Evolutionary conservation across 2,888 invertebrate species (phyloP).

Genomic region (Gymnoscelis rufifasciata): DNA sequence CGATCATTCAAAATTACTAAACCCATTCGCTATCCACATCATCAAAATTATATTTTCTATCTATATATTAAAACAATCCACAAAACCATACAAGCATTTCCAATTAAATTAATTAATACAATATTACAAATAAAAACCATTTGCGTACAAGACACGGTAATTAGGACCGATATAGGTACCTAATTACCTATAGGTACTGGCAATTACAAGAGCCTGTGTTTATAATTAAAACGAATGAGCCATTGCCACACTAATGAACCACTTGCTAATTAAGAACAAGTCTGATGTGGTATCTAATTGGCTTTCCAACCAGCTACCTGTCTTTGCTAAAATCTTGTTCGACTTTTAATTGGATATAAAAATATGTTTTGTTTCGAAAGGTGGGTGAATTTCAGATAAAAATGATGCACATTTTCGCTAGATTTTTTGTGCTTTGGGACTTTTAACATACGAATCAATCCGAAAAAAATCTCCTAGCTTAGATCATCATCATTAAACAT

Average conservation of each 20-base stretch:
- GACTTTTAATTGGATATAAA: slow-evolving; percentile 14
- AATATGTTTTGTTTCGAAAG: background rate
- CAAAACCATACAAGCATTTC: background rate
- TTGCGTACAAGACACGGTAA: slow-evolving; percentile 5
- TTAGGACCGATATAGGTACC: slow-evolving; percentile 6
- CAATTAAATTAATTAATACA: slow-evolving; percentile 2
- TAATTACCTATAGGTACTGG: slow-evolving; percentile 19
- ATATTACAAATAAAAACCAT: slow-evolving; percentile 3
- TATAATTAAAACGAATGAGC: slow-evolving; percentile 77
- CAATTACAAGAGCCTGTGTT: slow-evolving; percentile 67
- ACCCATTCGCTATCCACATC: too few relatives aligned
- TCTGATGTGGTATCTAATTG: slow-evolving; percentile 74
- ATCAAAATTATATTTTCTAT: too few relatives aligned
- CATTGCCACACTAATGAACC: slow-evolving; percentile 70
- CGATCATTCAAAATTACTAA: too few relatives aligned
- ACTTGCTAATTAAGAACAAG: slow-evolving; percentile 76
- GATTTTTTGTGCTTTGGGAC: too few relatives aligned
- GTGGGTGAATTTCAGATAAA: too few relatives aligned
- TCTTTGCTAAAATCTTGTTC: slow-evolving; percentile 8
- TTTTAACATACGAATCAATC: too few relatives aligned
- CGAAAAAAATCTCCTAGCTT: too few relatives aligned
- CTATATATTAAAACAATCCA: background rate
- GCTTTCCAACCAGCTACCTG: slow-evolving; percentile 52
- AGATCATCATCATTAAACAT: too few relatives aligned
- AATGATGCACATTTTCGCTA: too few relatives aligned